Conservation (phyloP, 1,140 invertebrate species). For the Hyles vespertilio region DNA sequence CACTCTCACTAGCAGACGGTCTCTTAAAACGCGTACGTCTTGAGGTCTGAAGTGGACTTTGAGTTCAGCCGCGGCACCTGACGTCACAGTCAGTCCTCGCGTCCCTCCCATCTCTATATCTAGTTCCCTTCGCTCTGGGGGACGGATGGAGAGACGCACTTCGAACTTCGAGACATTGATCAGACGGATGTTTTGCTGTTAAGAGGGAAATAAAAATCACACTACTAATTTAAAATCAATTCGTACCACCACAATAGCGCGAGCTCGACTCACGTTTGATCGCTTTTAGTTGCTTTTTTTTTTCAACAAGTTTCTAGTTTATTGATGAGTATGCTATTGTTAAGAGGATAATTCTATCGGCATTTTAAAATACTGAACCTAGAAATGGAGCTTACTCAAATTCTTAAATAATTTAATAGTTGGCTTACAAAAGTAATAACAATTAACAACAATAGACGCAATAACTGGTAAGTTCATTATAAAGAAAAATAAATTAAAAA, state of each 20-base stretch:
- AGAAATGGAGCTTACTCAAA: too few species aligned
- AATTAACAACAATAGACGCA: too few species aligned
- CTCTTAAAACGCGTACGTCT: constrained; percentile 31
- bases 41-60: constrained; percentile 34
- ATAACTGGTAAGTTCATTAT: too few species aligned
- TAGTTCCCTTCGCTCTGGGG: constrained; percentile 10
- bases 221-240: neutral
- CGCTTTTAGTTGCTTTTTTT: neutral
- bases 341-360: too few species aligned
- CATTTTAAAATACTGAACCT: too few species aligned
- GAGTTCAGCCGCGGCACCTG: constrained; percentile 35
- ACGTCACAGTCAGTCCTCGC: constrained; percentile 26
- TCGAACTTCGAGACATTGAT: constrained; percentile 29
- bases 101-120: constrained; percentile 11
- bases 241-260: neutral
- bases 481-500: neutral
- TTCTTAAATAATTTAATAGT: too few species aligned
- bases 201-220: neutral
- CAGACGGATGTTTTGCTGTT: constrained; percentile 21
- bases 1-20: constrained; percentile 33
- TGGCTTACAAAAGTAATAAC: neutral
- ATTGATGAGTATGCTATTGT: too few species aligned
- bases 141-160: constrained; percentile 17
- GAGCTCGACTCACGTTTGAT: neutral
- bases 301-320: too few species aligned